Conservation (phyloP, 2,888 invertebrate genomes). For the Panorpa germanica region DNA sequence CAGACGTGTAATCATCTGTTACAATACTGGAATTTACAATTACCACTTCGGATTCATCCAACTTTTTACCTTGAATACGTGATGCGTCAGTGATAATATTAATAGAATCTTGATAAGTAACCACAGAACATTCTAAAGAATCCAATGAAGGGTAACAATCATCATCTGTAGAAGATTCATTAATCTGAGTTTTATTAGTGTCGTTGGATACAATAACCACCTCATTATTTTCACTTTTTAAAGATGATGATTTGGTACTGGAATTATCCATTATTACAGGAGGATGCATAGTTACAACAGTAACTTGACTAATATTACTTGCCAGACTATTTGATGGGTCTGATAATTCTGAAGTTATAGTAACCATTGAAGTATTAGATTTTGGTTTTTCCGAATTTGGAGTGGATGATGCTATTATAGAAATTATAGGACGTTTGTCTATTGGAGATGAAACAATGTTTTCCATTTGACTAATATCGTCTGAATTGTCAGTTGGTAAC, state of each 20-base stretch:
- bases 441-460: too few species aligned
- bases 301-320: conserved; percentile 56
- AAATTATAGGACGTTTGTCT: too few species aligned
- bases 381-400: conserved; percentile 5
- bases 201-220: conserved; percentile 70
- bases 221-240: conserved; percentile 38
- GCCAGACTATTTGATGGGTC: conserved; percentile 55
- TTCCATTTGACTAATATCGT: too few species aligned
- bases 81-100: too few species aligned
- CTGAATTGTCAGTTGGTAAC: too few species aligned
- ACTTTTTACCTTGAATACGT: conserved; percentile 35
- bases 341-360: conserved; percentile 25
- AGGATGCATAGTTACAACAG: conserved; percentile 66
- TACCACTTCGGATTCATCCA: conserved; percentile 74
- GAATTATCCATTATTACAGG: conserved; percentile 51
- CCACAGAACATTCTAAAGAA: conserved; percentile 48
- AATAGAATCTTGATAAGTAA: too few species aligned
- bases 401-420: not conserved
- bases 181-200: conserved; percentile 43
- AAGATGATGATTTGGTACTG: conserved; percentile 24
- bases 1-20: conserved; percentile 35
- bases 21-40: conserved; percentile 54
- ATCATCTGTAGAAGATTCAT: conserved; percentile 52
- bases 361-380: conserved; percentile 21
- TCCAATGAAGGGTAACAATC: conserved; percentile 61